Evolutionary conservation across 2,888 invertebrate species (phyloP), one percentile per base, ranked within the genome.

Genomic region (Campoletis raptor): DNA sequence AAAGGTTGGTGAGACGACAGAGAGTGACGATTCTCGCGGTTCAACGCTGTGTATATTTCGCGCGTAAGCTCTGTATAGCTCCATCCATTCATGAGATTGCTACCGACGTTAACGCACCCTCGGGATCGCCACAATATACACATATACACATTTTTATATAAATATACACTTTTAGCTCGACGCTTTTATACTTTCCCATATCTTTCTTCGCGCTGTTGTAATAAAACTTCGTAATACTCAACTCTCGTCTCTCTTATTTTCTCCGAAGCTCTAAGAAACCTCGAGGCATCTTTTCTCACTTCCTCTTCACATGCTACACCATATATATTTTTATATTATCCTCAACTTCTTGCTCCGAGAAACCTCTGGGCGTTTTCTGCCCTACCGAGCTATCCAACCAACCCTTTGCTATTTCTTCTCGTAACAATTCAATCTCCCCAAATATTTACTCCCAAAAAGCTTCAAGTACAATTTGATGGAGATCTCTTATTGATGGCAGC

Each of bases 41-140:
- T 86, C 78, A 82, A 84, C 84, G 81, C 81, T 76, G 69, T 74
- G 78, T 81, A 24, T 81, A 37, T 81, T 69, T 67, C 54, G 79
- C 52, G 57, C 40, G 69, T 48, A 66, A 79, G 79, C 69, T 54
- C 42, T 10, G 54, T 79, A 69, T 52, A 78, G 67, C 83, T 76
- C 70, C 84, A 86, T 86, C 84, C 86, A 86, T 86, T 84, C 86
- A 81, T 84, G 86, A 86, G 78, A 86, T 86, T 86, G 86, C 86
- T 81, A 66, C 74, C 70, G 86, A 86, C 86, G 78, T 86, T 84
- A 84, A 86, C 86, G 84, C 84, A 82, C 81, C 84, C 86, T 18
- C 84, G 85, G 79, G 82, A 72, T 37, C 12, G n/a, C 66, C 37
- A 66, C 48, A 67, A 66, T 48, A 77, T 15, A 52, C 48, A 52